Evolutionary conservation across 2,113 vertebrate species (phyloP).

Genomic region (Hippocampus barbouri): DNA sequence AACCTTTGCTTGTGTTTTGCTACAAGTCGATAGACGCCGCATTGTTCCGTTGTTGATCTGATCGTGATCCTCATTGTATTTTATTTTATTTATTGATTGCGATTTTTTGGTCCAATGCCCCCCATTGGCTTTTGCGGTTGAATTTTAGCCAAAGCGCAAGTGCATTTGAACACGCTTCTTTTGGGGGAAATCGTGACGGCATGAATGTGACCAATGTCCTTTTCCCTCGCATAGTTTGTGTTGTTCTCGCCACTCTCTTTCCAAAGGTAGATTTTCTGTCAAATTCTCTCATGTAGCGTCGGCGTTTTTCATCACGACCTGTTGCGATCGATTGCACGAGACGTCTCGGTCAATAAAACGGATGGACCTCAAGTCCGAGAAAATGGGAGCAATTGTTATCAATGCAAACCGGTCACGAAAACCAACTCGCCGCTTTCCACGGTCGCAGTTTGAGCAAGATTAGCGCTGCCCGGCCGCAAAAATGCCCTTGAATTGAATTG

Average conservation of each 20-base stretch:
- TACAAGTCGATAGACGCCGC: not conserved
- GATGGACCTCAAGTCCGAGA: not conserved
- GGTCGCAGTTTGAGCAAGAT: too few relatives aligned
- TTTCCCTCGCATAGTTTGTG: too few relatives aligned
- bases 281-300: not conserved
- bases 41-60: not conserved
- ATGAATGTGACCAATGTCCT: too few relatives aligned
- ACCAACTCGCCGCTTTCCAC: too few relatives aligned
- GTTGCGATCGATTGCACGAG: not conserved
- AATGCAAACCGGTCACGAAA: not conserved
- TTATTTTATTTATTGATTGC: not conserved
- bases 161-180: not conserved
- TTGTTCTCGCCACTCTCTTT: too few relatives aligned
- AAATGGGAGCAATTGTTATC: not conserved
- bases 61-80: not conserved
- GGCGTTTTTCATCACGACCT: constrained; percentile 13
- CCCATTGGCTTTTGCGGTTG: constrained; percentile 2
- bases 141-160: not conserved
- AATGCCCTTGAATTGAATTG: too few relatives aligned
- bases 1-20: not conserved
- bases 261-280: not conserved
- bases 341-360: constrained; percentile 31
- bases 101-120: not conserved
- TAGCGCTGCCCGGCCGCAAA: too few relatives aligned
- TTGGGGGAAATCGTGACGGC: too few relatives aligned